Evolutionary conservation across 2,113 vertebrate species (phyloP), one percentile per base, ranked within the genome.

Genomic region (Sclerurus mexicanus): DNA sequence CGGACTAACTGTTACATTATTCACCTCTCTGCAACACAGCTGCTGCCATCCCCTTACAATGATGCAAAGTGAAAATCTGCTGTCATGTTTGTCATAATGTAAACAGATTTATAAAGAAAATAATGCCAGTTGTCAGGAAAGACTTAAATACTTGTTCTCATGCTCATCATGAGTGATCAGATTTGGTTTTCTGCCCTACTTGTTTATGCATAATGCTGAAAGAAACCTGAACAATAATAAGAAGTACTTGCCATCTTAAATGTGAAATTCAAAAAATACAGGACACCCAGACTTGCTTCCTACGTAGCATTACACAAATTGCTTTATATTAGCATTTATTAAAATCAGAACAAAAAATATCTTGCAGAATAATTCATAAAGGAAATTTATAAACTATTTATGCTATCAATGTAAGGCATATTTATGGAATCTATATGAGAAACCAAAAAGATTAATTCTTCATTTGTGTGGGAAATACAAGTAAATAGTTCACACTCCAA

Each of bases 51-150:
- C 55, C 27, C 94, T 93, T 85, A 76, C 55, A 80, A n/a, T 80
- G 83, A 96, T 52, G 40, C 73, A 92, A 96, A 89, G 62, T 91
- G 95, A 96, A 96, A 97, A 93, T 27, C 14, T 59, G 22, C 50
- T 94, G 76, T 89, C 80, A 59, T 56, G 42, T 92, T 74, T 95
- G 67, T 80, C 62, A 83, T 72, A 75, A 79, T 5, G 9, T 89
- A 82, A 96, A 92, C 69, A 88, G 59, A 91, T 97, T 93, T 94
- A 49, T 76, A 82, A 91, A 62, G 67, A 79, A 86, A 94, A 92
- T 89, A 86, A 88, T 82, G 52, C 79, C 72, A 90, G 72, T 39
- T 84, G 39, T 89, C 1, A 0, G 39, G 16, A 60, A 47, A 80
- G 30, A 46, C 31, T 76, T 79, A 89, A 84, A 69, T 67, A 30